Evolutionary conservation across 2,888 invertebrate species (phyloP), one percentile per base, ranked within the genome.

Genomic region (Diaperis boleti): DNA sequence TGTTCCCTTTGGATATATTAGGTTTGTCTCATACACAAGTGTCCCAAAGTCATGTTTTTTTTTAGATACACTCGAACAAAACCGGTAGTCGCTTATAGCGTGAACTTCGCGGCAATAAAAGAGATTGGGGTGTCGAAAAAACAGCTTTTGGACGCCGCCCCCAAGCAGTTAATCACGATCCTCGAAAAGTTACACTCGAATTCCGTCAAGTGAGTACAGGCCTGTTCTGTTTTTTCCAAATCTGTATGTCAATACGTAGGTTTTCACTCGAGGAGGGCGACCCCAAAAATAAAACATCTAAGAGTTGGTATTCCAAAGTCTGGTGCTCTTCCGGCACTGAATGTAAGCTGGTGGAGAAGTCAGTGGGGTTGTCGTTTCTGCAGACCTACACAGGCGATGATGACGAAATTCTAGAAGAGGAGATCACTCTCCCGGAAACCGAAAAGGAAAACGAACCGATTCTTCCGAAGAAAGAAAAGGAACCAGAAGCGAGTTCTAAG

Each of bases 331-430:
- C 66, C 1, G 70, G 71, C 4, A 59, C 65, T 14, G 76, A 77
- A 55, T 76, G 75, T 18, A 76, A 76, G 68, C 29, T 79, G 13
- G 59, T 78, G 31, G 80, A 81, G 69, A 75, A 72, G 10, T 79
- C 80, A 0, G 71, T 79, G 4, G 78, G 80, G 8, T 68, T 81
- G 22, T 77, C 78, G 1, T 77, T 81, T 56, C 74, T 80, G 42
- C 79, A 79, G 68, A 76, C 52, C 49, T 81, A 81, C 64, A 76
- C 77, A 0, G 79, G 79, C 39, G 78, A 75, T 52, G 78, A 79
- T 20, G 74, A 78, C 10, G 13, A 10, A 13, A 13, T 29, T n/a
- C n/a, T n/a, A n/a, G n/a, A n/a, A n/a, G n/a, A n/a, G n/a, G n/a
- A n/a, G n/a, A n/a, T n/a, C n/a, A n/a, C n/a, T n/a, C n/a, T n/a